Conservation (phyloP, 2,888 invertebrate genomes). For the Cabera pusaria region DNA sequence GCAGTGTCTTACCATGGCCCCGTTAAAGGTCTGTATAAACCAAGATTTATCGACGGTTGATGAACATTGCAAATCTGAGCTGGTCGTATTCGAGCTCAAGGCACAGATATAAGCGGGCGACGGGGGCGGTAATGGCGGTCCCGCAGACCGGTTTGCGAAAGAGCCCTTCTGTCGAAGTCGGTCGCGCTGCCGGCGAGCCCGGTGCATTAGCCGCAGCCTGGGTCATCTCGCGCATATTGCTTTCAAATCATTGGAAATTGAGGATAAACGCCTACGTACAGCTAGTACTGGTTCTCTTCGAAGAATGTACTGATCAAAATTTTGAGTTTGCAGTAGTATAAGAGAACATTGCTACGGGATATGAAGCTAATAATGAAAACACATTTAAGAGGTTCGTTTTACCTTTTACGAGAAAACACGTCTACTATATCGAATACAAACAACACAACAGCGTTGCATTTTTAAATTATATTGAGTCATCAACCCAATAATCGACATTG, state of each 20-base stretch:
- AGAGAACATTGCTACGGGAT: too few relatives aligned
- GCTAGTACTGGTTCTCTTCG: too few relatives aligned
- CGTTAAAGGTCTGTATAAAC: constrained; percentile 7
- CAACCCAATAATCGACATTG: too few relatives aligned
- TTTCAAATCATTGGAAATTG: constrained; percentile 38
- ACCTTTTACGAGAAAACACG: too few relatives aligned
- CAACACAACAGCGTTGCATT: too few relatives aligned
- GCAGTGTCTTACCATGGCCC: constrained; percentile 16
- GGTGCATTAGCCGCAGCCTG: constrained; percentile 47
- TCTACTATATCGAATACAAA: too few relatives aligned
- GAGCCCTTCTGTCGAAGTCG: constrained; percentile 60
- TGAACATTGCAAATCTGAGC: constrained; percentile 29
- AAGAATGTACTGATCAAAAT: too few relatives aligned
- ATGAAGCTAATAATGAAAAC: too few relatives aligned
- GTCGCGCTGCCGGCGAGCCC: constrained; percentile 47
- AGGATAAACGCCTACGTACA: too few relatives aligned
- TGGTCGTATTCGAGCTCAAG: constrained; percentile 33
- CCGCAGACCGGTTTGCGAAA: constrained; percentile 70
- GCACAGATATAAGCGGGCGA: constrained; percentile 28
- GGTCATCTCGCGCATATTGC: constrained; percentile 50
- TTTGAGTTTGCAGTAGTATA: too few relatives aligned
- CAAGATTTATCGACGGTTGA: constrained; percentile 11
- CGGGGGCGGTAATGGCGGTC: constrained; percentile 41
- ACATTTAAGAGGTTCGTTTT: too few relatives aligned
- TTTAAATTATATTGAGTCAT: too few relatives aligned